A percentile compares a stretch with the other conserved stretches of the same genome.
These are phyloP conservation scores for Pterocles burchelli DNA, from an alignment of 2,113 vertebrate genomes.

Conservation along the genomic window DNA sequence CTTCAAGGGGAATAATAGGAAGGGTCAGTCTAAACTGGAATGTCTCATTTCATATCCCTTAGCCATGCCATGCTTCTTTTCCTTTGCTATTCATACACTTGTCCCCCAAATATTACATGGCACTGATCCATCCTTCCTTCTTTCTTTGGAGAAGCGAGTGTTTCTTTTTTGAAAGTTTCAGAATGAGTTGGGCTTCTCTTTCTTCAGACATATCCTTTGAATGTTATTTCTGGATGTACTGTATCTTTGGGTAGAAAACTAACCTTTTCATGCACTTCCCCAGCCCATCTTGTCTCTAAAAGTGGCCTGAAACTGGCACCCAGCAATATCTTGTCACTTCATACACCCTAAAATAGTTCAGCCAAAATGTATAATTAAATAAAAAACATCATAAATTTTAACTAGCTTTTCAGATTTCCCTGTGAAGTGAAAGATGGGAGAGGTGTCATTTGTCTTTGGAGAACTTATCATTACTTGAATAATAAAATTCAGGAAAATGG, in stretches of 20 bases:
- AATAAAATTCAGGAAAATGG: slow-evolving; percentile 21
- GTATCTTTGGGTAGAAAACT: neutral
- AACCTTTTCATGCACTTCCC: neutral
- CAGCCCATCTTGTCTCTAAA: neutral
- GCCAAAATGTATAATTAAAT: slow-evolving; percentile 6
- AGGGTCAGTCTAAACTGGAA: neutral
- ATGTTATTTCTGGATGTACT: neutral
- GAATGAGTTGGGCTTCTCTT: neutral
- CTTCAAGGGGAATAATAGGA: neutral
- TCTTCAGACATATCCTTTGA: neutral
- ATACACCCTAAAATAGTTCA: neutral
- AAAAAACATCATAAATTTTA: neutral
- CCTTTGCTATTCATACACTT: neutral
- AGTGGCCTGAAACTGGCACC: neutral
- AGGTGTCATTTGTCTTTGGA: slow-evolving; percentile 6
- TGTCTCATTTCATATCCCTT: neutral
- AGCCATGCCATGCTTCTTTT: neutral
- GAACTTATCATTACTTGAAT: neutral
- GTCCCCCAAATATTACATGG: neutral
- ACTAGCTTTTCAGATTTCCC: neutral
- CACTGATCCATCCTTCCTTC: neutral
- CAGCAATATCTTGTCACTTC: neutral
- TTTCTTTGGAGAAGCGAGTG: neutral
- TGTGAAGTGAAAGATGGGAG: neutral
- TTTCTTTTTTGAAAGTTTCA: neutral